These are phyloP conservation scores for Eidolon helvum DNA, from an alignment of 2,113 vertebrate species.

Conservation along the genomic window DNA sequence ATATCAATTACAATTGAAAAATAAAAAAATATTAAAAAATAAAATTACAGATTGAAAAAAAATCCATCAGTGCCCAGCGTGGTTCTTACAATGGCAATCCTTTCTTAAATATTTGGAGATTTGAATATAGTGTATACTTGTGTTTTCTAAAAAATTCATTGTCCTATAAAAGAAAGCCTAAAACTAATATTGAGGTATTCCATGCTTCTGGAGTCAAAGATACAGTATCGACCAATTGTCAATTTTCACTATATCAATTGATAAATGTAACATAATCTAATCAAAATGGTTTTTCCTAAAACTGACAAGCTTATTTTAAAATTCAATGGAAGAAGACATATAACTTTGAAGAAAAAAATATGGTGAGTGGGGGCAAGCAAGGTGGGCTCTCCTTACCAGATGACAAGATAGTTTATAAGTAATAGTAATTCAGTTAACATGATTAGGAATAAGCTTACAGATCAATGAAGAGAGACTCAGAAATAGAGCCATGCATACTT, in stretches of 20 bases:
- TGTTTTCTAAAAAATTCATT: not conserved
- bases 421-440: not conserved
- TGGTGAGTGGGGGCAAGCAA: not conserved
- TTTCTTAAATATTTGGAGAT: conserved; percentile 50
- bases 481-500: not conserved
- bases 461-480: not conserved
- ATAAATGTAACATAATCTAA: conserved; percentile 9
- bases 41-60: not conserved
- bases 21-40: too few relatives aligned
- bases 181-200: conserved; percentile 29
- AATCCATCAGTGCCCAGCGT: not conserved
- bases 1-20: too few relatives aligned
- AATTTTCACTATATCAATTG: not conserved
- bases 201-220: not conserved
- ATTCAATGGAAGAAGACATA: not conserved
- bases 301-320: conserved; percentile 5
- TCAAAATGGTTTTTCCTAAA: not conserved
- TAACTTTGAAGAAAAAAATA: not conserved
- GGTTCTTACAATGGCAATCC: conserved; percentile 25
- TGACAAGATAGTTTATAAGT: not conserved
- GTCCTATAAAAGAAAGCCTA: conserved; percentile 16
- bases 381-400: not conserved
- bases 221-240: not conserved
- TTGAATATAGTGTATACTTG: not conserved
- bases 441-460: not conserved